Evolutionary conservation across 2,797 vertebrate genomes (phyloP).

Genomic region (Paramormyrops hopkinsi): DNA sequence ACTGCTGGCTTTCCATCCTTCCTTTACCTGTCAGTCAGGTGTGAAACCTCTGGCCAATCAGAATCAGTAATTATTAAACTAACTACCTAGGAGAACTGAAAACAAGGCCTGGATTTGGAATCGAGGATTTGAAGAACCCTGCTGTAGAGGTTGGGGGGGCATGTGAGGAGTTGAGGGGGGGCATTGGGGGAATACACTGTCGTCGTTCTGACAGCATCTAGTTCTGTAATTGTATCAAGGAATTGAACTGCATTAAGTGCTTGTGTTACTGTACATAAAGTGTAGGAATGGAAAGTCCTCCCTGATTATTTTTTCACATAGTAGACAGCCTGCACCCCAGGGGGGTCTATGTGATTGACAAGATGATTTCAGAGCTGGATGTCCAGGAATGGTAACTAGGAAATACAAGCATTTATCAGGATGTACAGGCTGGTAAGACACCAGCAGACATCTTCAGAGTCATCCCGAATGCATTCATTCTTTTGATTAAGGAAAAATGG

Average conservation of each 20-base stretch:
- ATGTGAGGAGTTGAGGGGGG: not conserved
- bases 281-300: not conserved
- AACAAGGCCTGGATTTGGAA: no score
- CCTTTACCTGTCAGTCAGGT: no score
- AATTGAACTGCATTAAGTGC: not conserved
- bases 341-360: not conserved
- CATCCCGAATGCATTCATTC: not conserved
- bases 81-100: no score
- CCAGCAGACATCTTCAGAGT: not conserved
- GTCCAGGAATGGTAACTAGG: not conserved
- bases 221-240: not conserved
- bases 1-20: no score
- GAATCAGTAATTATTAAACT: no score
- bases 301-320: not conserved
- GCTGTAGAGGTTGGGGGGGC: not conserved
- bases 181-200: not conserved
- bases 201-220: not conserved
- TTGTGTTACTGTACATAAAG: not conserved
- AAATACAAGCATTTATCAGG: not conserved
- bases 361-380: not conserved
- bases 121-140: no score
- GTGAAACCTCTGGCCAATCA: no score
- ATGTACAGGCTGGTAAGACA: not conserved
- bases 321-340: not conserved
- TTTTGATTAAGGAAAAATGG: not conserved